Percentiles rank a stretch among this genome's conserved stretches.
phyloP scores from a whole-genome alignment of 1,140 invertebrate species.

The Plodia interpunctella region DNA sequence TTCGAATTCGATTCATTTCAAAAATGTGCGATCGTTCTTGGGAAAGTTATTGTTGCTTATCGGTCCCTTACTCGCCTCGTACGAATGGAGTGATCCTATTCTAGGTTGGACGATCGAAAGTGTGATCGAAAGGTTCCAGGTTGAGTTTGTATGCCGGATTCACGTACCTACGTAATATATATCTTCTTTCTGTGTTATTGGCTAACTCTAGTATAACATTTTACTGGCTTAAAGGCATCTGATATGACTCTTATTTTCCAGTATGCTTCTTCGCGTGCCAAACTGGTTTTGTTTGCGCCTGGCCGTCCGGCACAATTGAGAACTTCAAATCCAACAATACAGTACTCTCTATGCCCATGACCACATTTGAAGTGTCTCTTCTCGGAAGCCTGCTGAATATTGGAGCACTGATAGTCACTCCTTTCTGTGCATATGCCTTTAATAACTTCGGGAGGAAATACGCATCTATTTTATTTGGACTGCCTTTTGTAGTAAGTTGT shows the following conservation, averaged over 20 bases:
- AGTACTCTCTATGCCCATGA: slow-evolving; percentile 38
- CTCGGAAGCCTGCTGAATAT: slow-evolving; percentile 46
- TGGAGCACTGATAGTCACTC: slow-evolving; percentile 40
- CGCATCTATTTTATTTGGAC: slow-evolving; percentile 37
- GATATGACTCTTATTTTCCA: slow-evolving; percentile 19
- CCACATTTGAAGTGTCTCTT: slow-evolving; percentile 43
- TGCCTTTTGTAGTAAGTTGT: slow-evolving; percentile 42
- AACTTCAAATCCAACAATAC: slow-evolving; percentile 39
- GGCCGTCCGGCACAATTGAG: slow-evolving; percentile 50
- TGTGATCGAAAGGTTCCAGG: too few species aligned
- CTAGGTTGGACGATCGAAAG: too few species aligned
- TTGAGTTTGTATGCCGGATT: too few species aligned
- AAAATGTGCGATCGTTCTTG: too few species aligned
- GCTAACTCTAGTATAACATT: too few species aligned
- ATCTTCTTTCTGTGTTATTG: too few species aligned
- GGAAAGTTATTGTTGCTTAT: too few species aligned
- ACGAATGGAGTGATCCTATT: too few species aligned
- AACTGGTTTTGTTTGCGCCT: slow-evolving; percentile 37
- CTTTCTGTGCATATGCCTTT: slow-evolving; percentile 35
- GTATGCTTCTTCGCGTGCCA: slow-evolving; percentile 27
- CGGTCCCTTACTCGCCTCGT: too few species aligned
- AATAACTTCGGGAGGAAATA: slow-evolving; percentile 48
- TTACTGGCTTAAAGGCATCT: too few species aligned
- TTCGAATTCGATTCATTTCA: too few species aligned
- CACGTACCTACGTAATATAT: too few species aligned